Conservation (phyloP, 2,888 invertebrate species). For the Oligia fasciuncula region DNA sequence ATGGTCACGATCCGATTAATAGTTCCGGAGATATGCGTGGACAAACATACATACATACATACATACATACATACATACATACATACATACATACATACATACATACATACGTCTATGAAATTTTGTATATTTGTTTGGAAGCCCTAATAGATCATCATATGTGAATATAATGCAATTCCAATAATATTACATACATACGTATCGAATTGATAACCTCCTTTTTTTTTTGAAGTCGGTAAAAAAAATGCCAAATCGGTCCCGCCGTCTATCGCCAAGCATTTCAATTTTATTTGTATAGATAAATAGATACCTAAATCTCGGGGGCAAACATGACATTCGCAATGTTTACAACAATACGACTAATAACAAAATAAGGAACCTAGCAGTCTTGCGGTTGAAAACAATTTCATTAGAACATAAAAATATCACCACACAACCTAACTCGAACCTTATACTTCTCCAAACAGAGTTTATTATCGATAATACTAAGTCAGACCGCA, state of each 20-base stretch:
- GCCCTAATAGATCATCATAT: no score
- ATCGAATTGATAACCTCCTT: no score
- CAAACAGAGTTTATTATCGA: not conserved
- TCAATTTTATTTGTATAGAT: not conserved
- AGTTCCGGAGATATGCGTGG: no score
- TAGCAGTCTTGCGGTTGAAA: slow-evolving; percentile 20
- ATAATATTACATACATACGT: no score
- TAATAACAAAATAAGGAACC: slow-evolving; percentile 5
- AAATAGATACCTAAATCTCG: not conserved
- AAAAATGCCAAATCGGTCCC: not conserved
- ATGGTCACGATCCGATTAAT: no score
- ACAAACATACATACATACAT: no score
- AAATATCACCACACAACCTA: slow-evolving; percentile 9
- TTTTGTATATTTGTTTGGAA: no score
- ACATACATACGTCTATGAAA: no score
- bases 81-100: no score
- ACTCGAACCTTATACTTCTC: not conserved
- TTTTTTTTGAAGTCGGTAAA: no score
- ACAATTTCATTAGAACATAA: slow-evolving; percentile 34
- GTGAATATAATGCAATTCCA: no score
- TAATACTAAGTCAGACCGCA: slow-evolving; percentile 8
- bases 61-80: no score
- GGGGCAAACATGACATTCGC: not conserved
- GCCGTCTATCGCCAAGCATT: not conserved
- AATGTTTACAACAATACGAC: not conserved